Conservation (phyloP, 2,113 vertebrate species). For the Tilapia sparmanii region DNA sequence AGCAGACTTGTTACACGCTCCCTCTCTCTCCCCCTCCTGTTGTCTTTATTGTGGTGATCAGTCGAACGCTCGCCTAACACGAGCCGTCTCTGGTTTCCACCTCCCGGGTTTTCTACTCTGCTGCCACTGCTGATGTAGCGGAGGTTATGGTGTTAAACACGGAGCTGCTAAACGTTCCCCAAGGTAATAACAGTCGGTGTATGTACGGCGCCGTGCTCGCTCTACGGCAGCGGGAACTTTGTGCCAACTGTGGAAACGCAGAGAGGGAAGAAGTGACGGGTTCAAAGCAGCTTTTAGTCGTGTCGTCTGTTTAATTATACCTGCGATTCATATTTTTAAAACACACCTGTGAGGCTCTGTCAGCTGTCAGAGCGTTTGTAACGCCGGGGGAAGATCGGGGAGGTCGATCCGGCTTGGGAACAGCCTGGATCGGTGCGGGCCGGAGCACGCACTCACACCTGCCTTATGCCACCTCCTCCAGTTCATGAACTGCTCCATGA, state of each 20-base stretch:
- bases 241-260: conserved; percentile 18
- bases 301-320: background rate
- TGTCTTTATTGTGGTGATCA: conserved; percentile 61
- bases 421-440: background rate
- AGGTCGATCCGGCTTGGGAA: background rate
- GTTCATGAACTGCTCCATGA: background rate
- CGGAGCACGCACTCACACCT: background rate
- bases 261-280: background rate
- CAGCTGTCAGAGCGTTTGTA: background rate
- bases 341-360: background rate
- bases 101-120: conserved; percentile 55
- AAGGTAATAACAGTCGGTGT: conserved; percentile 64
- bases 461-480: background rate
- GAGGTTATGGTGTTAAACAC: conserved; percentile 74
- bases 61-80: conserved; percentile 50
- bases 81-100: conserved; percentile 58
- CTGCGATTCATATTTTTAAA: background rate
- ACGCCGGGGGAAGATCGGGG: background rate
- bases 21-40: conserved; percentile 5
- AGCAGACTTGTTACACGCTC: conserved; percentile 37
- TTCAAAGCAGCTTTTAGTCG: background rate
- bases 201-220: conserved; percentile 30
- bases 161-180: conserved; percentile 71
- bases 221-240: conserved; percentile 15
- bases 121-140: conserved; percentile 52